Base-by-base conservation (phyloP, 1,140 invertebrate species). In the Andricus grossulariae region DNA sequence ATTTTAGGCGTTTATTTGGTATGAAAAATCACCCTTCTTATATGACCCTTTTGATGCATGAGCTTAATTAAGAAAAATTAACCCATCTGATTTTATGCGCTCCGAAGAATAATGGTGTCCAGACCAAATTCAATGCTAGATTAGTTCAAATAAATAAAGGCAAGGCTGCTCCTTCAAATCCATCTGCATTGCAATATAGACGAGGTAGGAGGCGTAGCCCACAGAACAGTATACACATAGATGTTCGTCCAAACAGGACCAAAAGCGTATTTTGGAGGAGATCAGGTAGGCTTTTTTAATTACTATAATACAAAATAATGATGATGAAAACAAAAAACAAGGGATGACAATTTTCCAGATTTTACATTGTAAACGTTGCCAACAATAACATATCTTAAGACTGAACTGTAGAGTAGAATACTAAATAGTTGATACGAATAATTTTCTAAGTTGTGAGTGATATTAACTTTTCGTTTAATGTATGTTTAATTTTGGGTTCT, bases 41-140 rank as follows among this genome's bases (percentile, higher is more conserved):
- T n/a, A 11, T 45, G 39, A 45, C 39, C 39, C 39, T 45, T 45
- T 10, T 11, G 39, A 45, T 45, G 2, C 39, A 10, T 10, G 10
- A 1, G 39, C 7, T 10, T 73, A 51, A 52, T 77, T 77, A 70
- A 52, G 21, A 77, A 70, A 75, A 55, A 66, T 54, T 76, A 92
- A 96, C 96, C 93, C 94, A 93, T 91, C 96, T 95, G 5, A 96
- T 91, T 79, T 94, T 94, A 76, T 95, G 94, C 39, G 92, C 82
- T 60, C 94, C 94, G 90, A 98, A 98, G 90, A 98, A 98, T 18
- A 98, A 94, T 10, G 96, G 96, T 2, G 96, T 94, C 97, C 97
- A 98, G 0, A 94, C 93, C 95, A 96, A 97, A 88, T 98, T 98
- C 0, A 98, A 89, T 0, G 94, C 93, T 70, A 98, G 90, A 86